Conservation (phyloP, 2,888 invertebrate genomes). For the Plagiodera versicolora region DNA sequence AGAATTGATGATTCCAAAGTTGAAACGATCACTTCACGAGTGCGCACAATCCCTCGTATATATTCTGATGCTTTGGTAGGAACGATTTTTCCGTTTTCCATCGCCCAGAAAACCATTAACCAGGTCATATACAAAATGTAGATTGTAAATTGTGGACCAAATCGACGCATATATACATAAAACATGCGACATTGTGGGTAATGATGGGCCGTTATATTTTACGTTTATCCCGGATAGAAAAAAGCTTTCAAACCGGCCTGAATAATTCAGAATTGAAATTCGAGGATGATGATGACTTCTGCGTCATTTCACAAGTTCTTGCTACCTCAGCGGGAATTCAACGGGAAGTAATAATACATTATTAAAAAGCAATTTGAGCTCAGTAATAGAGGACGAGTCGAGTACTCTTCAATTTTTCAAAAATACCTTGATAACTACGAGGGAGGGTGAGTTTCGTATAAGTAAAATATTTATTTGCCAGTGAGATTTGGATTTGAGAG, state of each 20-base stretch:
- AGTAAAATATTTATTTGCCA: no score
- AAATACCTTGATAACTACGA: no score
- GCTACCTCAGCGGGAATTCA: slow-evolving; percentile 11
- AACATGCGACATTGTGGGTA: slow-evolving; percentile 11
- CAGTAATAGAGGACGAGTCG: background rate
- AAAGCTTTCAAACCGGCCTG: slow-evolving; percentile 15
- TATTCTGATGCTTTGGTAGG: no score
- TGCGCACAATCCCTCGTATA: no score
- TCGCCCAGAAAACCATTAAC: no score
- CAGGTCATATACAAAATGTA: no score
- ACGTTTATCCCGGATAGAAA: slow-evolving; percentile 11
- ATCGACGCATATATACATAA: slow-evolving; percentile 5
- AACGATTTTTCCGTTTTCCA: no score
- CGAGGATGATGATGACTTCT: slow-evolving; percentile 21
- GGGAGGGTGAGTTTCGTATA: no score
- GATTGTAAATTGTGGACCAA: background rate
- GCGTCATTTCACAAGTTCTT: slow-evolving; percentile 19
- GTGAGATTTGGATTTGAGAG: no score
- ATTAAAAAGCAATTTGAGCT: slow-evolving; percentile 14
- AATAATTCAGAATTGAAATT: slow-evolving; percentile 21
- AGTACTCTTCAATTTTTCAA: background rate
- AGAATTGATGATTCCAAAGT: no score
- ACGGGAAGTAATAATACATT: slow-evolving; percentile 17
- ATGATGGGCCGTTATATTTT: slow-evolving; percentile 5
- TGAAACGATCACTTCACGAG: no score